Conservation (phyloP, 2,797 vertebrate species). For the Acipenser transmontanus region DNA sequence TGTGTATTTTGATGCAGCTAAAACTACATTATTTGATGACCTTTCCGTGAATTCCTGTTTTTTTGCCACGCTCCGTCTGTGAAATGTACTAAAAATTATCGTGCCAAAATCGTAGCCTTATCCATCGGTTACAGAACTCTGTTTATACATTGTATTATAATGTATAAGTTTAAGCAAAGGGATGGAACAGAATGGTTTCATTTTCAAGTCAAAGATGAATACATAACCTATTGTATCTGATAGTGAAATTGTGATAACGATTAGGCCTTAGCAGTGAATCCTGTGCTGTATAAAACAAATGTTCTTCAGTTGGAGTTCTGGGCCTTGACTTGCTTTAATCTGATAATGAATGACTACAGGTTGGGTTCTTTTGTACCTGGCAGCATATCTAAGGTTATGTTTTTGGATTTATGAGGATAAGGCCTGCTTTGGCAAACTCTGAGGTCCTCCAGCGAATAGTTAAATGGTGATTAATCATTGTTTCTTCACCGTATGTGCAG, state of each 20-base stretch:
- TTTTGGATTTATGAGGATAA: conserved; percentile 95
- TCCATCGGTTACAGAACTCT: too few species aligned
- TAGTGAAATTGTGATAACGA: conserved; percentile 2
- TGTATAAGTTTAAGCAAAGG: neutral
- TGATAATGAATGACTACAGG: conserved; percentile 98
- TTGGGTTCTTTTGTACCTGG: conserved; percentile 81
- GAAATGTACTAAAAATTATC: too few species aligned
- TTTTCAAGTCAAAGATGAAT: neutral
- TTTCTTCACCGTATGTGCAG: conserved; percentile 92
- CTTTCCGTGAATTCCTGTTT: too few species aligned
- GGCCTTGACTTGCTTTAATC: conserved; percentile 92
- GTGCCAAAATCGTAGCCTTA: too few species aligned
- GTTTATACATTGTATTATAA: neutral
- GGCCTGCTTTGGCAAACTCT: conserved; percentile 95
- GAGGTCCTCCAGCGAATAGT: conserved; percentile 96
- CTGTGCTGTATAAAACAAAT: conserved; percentile 53
- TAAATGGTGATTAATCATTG: conserved; percentile 99
- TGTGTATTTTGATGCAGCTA: neutral
- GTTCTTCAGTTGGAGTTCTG: conserved; percentile 69
- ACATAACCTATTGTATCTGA: conserved; percentile 8
- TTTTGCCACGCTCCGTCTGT: too few species aligned
- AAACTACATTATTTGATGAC: neutral
- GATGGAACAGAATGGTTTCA: neutral
- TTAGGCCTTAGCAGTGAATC: conserved; percentile 35
- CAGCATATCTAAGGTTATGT: conserved; percentile 61